phyloP scores from a whole-genome alignment of 2,113 vertebrate species.

The Falco punctatus region DNA sequence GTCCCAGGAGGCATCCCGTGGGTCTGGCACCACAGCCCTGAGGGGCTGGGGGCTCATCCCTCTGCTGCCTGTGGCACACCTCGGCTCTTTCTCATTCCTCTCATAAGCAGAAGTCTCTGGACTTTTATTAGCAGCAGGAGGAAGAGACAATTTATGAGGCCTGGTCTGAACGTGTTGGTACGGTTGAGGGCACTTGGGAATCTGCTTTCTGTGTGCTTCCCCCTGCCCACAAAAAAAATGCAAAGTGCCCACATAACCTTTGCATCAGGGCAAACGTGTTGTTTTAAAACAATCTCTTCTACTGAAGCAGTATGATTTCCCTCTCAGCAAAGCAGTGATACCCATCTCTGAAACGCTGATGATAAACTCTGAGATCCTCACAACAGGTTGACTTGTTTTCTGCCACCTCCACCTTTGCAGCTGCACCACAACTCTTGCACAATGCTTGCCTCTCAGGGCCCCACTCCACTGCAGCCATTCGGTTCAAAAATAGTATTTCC shows the following conservation, averaged over 20 bases:
- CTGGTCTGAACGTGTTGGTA: accelerated
- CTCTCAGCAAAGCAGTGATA: not conserved
- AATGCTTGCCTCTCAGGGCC: not conserved
- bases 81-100: not conserved
- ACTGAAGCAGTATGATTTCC: not conserved
- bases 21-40: accelerated
- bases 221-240: not conserved
- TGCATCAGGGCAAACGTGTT: accelerated
- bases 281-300: not conserved
- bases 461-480: constrained; percentile 2
- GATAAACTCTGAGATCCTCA: not conserved
- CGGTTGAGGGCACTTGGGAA: not conserved
- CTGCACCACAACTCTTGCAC: constrained; percentile 50
- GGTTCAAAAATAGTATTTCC: constrained; percentile 56
- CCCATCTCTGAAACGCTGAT: not conserved
- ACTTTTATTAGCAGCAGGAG: not conserved
- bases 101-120: not conserved
- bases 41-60: not conserved
- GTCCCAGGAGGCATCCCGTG: accelerated
- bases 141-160: not conserved
- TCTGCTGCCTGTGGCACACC: not conserved
- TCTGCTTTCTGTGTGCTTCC: not conserved
- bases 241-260: not conserved
- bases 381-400: not conserved
- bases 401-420: constrained; percentile 42